Conservation (phyloP, 1,140 invertebrate genomes). For the Drosophila pseudoananassae region DNA sequence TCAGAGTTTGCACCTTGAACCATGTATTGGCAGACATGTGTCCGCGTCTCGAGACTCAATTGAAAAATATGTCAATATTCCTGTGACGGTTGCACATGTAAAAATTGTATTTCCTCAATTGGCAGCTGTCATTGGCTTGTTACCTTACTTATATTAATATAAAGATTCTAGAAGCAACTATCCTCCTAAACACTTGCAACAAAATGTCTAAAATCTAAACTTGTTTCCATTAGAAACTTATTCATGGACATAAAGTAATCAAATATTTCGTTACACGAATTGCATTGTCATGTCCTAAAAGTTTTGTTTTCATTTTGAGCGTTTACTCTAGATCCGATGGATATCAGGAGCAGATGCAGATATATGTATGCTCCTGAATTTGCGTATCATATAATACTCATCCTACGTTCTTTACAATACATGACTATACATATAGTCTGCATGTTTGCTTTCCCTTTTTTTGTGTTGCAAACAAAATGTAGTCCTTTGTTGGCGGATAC, state of each 20-base stretch:
- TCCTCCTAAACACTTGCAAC: background rate
- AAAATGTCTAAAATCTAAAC: background rate
- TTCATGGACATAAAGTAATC: conserved; percentile 20
- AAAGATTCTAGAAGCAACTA: background rate
- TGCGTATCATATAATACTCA: conserved; percentile 6
- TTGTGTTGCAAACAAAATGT: conserved; percentile 21
- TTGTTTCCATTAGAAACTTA: conserved; percentile 4
- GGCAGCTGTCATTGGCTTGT: conserved; percentile 10
- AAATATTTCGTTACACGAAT: conserved; percentile 31
- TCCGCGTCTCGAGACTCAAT: conserved; percentile 27
- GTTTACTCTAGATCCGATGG: background rate
- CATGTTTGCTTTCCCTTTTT: background rate
- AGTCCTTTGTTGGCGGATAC: conserved; percentile 3
- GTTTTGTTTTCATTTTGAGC: conserved; percentile 38
- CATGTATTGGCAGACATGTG: conserved; percentile 18
- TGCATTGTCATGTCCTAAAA: conserved; percentile 40
- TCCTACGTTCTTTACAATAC: background rate
- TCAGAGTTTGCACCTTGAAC: conserved; percentile 52
- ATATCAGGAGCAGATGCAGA: conserved; percentile 29
- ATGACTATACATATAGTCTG: background rate
- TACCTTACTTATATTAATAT: background rate
- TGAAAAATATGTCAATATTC: conserved; percentile 33
- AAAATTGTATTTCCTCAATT: conserved; percentile 21
- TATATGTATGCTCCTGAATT: conserved; percentile 9
- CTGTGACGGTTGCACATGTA: conserved; percentile 26